Base-by-base conservation (phyloP, 2,888 invertebrate genomes). In the Metallyticus violacea region DNA sequence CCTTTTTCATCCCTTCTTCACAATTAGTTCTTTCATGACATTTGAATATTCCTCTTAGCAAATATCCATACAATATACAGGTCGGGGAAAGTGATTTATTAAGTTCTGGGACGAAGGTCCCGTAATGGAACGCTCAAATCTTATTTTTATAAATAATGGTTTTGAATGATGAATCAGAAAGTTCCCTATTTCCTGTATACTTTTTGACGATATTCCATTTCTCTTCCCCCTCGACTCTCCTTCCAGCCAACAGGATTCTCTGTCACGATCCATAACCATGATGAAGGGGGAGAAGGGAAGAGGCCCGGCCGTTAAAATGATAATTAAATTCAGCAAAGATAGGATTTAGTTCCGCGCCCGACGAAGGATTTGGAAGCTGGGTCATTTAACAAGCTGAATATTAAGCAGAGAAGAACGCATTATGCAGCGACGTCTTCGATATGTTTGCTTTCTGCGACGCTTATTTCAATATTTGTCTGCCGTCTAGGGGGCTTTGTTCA, bases 141-240 rank as follows among this genome's bases (percentile, higher is more conserved):
- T 86, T 85, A 85, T 86, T 86, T 86, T 86, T 80, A 28, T 62
- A 86, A 84, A 83, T 83, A 86, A 83, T 86, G 83, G 84, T 62
- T 86, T 80, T 62, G 84, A 84, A 84, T 83, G 79, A 79, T 62
- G 86, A 86, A 86, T 86, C 77, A 26, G 77, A 79, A 86, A 86
- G 79, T 86, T 84, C 81, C 30, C 78, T 28, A 77, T 83, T 76
- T 86, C 62, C n/a, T n/a, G n/a, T 83, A 77, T 76, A 76, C 7
- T 26, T 28, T 77, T 7, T 76, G 40, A 15, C 77, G 15, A 28
- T 28, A 27, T 40, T 77, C 15, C 9, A 6, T 27, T 15, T 28
- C 25, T n/a, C 9, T 77, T 7, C 22, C n/a, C 28, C 83, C 77
- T 28, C 82, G 22, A 7, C 77, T 77, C 76, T 82, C 40, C 22